A percentile compares a stretch with the other conserved stretches of the same genome.
Conservation (phyloP, 2,888 invertebrate genomes). For the Cosmopolites sordidus region DNA sequence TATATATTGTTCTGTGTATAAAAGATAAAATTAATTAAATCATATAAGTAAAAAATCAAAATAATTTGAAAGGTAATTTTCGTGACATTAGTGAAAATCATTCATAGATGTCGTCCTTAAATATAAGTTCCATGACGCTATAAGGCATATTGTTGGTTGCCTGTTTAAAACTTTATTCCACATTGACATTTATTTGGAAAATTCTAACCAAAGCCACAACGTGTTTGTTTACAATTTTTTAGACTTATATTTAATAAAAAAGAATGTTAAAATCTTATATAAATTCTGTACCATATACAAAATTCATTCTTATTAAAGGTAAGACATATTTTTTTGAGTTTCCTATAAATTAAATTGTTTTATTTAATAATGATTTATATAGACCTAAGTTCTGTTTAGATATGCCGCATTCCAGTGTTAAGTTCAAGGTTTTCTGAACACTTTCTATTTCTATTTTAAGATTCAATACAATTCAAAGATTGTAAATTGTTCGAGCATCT, state of each 20-base stretch:
- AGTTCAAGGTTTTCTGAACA: not conserved
- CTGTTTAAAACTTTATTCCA: not conserved
- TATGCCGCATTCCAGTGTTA: not conserved
- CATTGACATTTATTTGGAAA: not conserved
- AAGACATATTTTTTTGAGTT: constrained; percentile 10
- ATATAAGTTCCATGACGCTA: too few relatives aligned
- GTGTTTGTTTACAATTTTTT: constrained; percentile 14
- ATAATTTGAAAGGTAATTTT: too few relatives aligned
- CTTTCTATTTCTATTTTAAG: constrained; percentile 34
- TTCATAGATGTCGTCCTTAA: too few relatives aligned
- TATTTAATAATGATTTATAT: constrained; percentile 1
- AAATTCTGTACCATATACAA: constrained; percentile 37
- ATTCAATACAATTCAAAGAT: constrained; percentile 36
- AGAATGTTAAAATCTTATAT: constrained; percentile 41
- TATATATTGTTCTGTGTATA: too few relatives aligned
- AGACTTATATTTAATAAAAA: not conserved
- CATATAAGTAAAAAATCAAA: too few relatives aligned
- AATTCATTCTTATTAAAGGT: constrained; percentile 44
- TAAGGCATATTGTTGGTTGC: not conserved
- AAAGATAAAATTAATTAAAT: too few relatives aligned
- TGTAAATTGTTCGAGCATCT: constrained; percentile 35
- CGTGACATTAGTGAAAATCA: too few relatives aligned
- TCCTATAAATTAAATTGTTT: too few relatives aligned
- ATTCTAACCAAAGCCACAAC: constrained; percentile 13
- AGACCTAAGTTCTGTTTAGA: too few relatives aligned